Base-by-base conservation (phyloP, 92 coral and sea anemone species). In the Zoanthus solanderi region DNA sequence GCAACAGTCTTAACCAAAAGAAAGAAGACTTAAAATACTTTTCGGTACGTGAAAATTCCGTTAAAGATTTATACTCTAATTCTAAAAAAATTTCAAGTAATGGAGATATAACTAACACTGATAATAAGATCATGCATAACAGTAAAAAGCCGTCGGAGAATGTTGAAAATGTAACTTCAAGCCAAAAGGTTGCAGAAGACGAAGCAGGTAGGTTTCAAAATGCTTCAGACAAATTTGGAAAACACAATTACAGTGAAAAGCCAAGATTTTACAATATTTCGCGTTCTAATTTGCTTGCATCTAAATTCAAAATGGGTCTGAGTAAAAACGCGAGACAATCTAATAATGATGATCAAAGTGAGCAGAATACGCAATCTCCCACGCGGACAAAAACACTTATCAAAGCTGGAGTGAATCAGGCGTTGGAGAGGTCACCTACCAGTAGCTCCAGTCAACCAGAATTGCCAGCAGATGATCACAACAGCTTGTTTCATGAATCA, bases 271-370 rank as follows among this genome's bases (percentile, higher is more conserved):
- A 60, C 54, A 78, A 78, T 37, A 73, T 94, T 10, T 91, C 98
- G 1, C 84, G 90, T 79, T 86, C 92, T 7, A 45, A 87, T 28
- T 78, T 94, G 81, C 87, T 89, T 31, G 94, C 96, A n/a, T 87
- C 94, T 10, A 93, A 93, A 63, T 84, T 89, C 56, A 88, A 56
- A 11, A 34, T 92, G 66, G 81, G 85, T 17, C 52, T 88, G 12
- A 78, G 75, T 9, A 92, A 86, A 76, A 80, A 80, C 2, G n/a
- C 29, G 0, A 80, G 37, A 12, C 58, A 61, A 18, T 34, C 16
- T 46, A 63, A 42, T 56, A 80, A 63, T 3, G 85, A 61, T 9
- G 85, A 80, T 13, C 42, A 45, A 44, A 65, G 37, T 18, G 15
- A 44, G 74, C 42, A 44, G 48, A 61, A 6, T 28, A 11, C 57